These are phyloP conservation scores for Meles meles DNA, from an alignment of 2,113 vertebrate genomes.

Conservation along the genomic window DNA sequence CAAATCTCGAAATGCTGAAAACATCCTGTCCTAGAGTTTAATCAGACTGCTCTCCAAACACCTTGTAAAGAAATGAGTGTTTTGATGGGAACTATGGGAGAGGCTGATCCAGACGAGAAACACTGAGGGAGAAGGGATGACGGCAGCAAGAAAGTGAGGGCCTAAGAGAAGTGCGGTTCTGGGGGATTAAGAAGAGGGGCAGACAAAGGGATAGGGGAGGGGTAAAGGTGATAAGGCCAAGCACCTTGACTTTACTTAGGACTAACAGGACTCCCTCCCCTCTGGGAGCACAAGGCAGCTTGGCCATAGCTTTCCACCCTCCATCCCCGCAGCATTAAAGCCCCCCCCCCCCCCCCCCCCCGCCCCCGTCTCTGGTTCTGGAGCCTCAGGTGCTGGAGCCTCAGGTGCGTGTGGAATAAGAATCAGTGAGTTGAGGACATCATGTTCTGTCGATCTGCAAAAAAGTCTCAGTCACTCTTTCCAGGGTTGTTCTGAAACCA, in stretches of 20 bases:
- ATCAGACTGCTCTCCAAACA: background rate
- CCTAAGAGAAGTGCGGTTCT: background rate
- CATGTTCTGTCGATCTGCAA: background rate
- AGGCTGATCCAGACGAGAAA: background rate
- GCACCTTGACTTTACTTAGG: background rate
- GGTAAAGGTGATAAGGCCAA: background rate
- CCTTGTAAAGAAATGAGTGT: background rate
- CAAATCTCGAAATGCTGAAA: background rate
- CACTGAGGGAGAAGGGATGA: background rate
- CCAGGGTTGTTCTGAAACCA: background rate
- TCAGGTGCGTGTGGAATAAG: background rate
- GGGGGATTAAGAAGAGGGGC: background rate
- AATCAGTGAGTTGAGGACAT: background rate
- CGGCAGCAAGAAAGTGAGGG: background rate
- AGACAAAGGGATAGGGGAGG: no score
- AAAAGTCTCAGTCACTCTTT: background rate
- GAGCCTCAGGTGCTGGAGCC: background rate
- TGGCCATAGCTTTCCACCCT: background rate
- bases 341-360: no score
- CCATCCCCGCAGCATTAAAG: background rate
- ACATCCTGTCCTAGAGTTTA: background rate
- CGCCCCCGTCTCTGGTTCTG: background rate
- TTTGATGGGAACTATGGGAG: background rate
- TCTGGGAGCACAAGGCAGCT: background rate
- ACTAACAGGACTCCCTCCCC: no score